phyloP scores from a whole-genome alignment of 1,140 invertebrate species.

The Pogonognathellus flavescens region DNA sequence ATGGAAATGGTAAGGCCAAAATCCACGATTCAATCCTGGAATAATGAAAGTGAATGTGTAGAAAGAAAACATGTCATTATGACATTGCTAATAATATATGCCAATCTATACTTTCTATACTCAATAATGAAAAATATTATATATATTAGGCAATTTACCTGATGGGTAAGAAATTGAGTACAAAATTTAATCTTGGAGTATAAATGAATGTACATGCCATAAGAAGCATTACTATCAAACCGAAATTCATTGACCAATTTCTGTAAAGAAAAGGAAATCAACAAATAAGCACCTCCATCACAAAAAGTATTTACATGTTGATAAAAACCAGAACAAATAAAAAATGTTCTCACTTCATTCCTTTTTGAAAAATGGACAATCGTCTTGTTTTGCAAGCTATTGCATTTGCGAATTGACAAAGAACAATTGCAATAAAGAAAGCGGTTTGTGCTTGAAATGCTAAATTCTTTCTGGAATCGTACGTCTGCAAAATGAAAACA shows the following conservation, averaged over 20 bases:
- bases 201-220: constrained; percentile 71
- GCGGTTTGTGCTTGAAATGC: constrained; percentile 74
- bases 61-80: constrained; percentile 77
- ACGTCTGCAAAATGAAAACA: no score
- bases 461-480: constrained; percentile 25
- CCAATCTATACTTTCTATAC: no score
- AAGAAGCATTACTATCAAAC: constrained; percentile 81
- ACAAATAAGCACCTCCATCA: not conserved
- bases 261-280: constrained; percentile 50
- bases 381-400: constrained; percentile 79
- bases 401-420: constrained; percentile 80
- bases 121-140: no score
- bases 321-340: no score
- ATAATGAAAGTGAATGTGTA: constrained; percentile 76
- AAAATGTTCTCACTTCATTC: constrained; percentile 70
- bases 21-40: constrained; percentile 71
- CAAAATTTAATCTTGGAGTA: no score
- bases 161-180: no score
- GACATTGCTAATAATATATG: no score
- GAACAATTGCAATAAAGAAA: constrained; percentile 79
- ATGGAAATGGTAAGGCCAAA: constrained; percentile 74
- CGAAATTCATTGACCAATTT: constrained; percentile 83
- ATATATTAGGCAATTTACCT: no score
- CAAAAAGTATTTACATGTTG: no score
- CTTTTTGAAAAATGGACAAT: constrained; percentile 77